Evolutionary conservation across 2,888 invertebrate genomes (phyloP).

Genomic region (Drosophila ezoana): DNA sequence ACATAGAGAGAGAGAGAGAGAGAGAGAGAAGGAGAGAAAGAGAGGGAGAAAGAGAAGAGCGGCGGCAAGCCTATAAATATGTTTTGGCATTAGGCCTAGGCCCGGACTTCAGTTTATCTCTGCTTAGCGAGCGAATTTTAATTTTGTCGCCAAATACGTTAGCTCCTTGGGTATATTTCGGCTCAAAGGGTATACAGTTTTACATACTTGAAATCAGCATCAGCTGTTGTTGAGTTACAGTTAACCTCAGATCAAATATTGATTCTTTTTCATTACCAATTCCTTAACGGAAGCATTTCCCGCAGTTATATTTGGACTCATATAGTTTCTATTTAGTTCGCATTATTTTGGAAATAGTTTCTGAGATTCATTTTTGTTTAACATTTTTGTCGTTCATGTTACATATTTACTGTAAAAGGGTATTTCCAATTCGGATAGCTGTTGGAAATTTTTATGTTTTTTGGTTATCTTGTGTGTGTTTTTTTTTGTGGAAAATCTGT

Average conservation of each 20-base stretch:
- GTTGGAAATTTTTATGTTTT: background rate
- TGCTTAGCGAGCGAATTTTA: conserved; percentile 20
- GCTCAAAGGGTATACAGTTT: background rate
- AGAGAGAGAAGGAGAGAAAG: background rate
- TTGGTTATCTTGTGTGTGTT: conserved; percentile 20
- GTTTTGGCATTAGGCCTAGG: conserved; percentile 73
- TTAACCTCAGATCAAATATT: no score
- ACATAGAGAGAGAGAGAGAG: background rate
- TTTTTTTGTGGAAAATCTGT: conserved; percentile 42
- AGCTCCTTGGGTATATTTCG: background rate
- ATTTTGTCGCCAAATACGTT: conserved; percentile 6
- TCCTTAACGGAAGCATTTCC: no score
- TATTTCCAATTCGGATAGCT: background rate
- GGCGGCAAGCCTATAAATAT: conserved; percentile 59
- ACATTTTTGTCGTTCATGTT: background rate
- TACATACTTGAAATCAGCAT: background rate
- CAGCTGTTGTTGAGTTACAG: background rate
- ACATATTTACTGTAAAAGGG: background rate
- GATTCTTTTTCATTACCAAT: no score
- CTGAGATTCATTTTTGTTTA: no score
- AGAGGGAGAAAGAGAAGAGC: background rate
- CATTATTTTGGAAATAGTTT: no score
- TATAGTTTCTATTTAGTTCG: no score
- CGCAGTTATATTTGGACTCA: no score
- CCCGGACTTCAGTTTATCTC: conserved; percentile 46